Evolutionary conservation across 1,140 invertebrate genomes (phyloP), one percentile per base, ranked within the genome.

Genomic region (Pogonus chalceus): DNA sequence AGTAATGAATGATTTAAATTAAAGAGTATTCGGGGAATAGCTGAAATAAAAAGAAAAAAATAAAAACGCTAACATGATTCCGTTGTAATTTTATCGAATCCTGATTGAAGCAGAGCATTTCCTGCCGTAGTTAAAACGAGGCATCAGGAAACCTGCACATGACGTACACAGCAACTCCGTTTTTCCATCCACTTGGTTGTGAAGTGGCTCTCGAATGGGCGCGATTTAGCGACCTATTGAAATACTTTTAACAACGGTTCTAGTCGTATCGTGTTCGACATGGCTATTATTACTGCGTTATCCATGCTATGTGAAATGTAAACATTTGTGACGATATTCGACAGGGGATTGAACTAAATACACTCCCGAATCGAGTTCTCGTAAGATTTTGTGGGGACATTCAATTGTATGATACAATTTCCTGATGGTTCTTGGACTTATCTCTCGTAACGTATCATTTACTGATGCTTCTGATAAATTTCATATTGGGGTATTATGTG

Each of bases 381-480:
- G 37, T 4, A 31, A 14, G 4, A 31, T 31, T 31, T 31, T 4
- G 26, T 4, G 4, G 26, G 26, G 26, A 31, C 26, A 43, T 18
- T 10, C 37, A 16, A 43, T 12, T 43, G 7, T 12, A 43, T 16
- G 37, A 43, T 16, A 43, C 37, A 43, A 43, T 43, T 43, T 43
- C 37, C 37, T 43, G n/a, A n/a, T n/a, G n/a, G n/a, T n/a, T n/a
- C n/a, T n/a, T n/a, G 37, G 37, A 43, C 37, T 43, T 43, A 43
- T 43, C 37, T 43, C n/a, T 9, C 37, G 9, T 43, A 12, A 4
- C 37, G 37, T 43, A 43, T 43, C 37, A 16, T 43, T 43, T 43
- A 43, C 37, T 43, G 37, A 9, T 43, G 18, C 37, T 43, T 43
- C 3, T 43, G 18, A 4, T 10, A 9, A 16, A 43, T 43, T 7